A percentile compares a stretch with the other conserved stretches of the same genome.
phyloP scores from a whole-genome alignment of 2,797 vertebrate genomes.

The Urosaurus nigricauda region DNA sequence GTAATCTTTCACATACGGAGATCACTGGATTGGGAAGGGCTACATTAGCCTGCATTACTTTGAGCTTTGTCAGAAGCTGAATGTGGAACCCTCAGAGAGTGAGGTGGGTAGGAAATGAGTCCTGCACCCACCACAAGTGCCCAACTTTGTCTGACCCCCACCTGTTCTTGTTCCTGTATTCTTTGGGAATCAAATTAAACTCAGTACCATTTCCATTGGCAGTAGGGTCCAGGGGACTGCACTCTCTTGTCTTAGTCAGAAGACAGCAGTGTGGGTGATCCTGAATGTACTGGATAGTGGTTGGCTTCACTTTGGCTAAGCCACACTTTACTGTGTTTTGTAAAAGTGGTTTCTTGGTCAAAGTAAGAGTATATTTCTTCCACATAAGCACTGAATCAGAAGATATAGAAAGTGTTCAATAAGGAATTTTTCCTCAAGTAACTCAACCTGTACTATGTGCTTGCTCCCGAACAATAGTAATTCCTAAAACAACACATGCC shows the following conservation, averaged over 20 bases:
- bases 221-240: not conserved
- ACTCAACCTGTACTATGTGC: not conserved
- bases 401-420: not conserved
- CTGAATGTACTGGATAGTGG: not conserved
- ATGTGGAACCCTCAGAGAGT: too few species aligned
- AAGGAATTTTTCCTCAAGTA: not conserved
- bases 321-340: not conserved
- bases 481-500: not conserved
- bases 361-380: not conserved
- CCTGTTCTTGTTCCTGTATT: not conserved
- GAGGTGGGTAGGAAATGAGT: too few species aligned
- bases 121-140: too few species aligned
- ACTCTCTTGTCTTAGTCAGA: not conserved
- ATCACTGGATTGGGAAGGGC: not conserved
- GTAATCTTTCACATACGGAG: not conserved
- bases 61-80: too few species aligned
- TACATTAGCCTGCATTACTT: not conserved
- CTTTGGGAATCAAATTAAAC: conserved; percentile 1
- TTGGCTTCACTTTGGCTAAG: not conserved
- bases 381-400: not conserved
- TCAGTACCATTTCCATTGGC: not conserved
- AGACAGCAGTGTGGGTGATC: not conserved
- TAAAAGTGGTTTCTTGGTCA: not conserved
- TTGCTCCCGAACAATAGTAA: not conserved
- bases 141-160: not conserved